Percentiles rank a stretch among this genome's conserved stretches.
These are phyloP conservation scores for Periophthalmus modestus DNA, from an alignment of 2,113 vertebrate species.

Conservation along the genomic window DNA sequence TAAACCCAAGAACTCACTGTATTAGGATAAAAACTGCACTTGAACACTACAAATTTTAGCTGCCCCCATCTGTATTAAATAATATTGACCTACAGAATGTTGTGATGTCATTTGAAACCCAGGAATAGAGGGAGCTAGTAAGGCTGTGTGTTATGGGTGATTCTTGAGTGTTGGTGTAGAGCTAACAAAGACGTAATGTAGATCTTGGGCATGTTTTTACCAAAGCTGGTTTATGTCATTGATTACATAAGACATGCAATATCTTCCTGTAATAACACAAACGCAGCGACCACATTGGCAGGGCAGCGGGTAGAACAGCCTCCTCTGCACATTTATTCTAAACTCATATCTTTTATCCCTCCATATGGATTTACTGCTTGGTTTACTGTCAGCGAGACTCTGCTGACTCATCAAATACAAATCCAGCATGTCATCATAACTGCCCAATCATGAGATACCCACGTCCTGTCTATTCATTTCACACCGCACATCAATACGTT, in stretches of 20 bases:
- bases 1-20: too few relatives aligned
- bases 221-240: neutral
- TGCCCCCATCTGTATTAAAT: too few relatives aligned
- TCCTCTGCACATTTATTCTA: neutral
- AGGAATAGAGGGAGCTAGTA: too few relatives aligned
- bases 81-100: too few relatives aligned
- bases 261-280: neutral
- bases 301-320: neutral
- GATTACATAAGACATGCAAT: neutral
- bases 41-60: too few relatives aligned
- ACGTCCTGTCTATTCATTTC: neutral
- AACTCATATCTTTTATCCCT: conserved; percentile 4
- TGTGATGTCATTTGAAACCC: too few relatives aligned
- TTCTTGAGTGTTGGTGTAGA: too few relatives aligned
- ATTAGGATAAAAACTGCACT: too few relatives aligned
- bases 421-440: conserved; percentile 1
- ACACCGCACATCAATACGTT: neutral
- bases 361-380: conserved; percentile 6
- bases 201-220: too few relatives aligned
- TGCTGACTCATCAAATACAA: conserved; percentile 7
- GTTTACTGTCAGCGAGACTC: conserved; percentile 6
- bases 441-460: neutral
- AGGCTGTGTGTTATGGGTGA: too few relatives aligned
- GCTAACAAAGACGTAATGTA: too few relatives aligned
- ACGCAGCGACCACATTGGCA: neutral